Evolutionary conservation across 2,888 invertebrate genomes (phyloP), one percentile per base, ranked within the genome.

Genomic region (Cremastobaeus sp.): DNA sequence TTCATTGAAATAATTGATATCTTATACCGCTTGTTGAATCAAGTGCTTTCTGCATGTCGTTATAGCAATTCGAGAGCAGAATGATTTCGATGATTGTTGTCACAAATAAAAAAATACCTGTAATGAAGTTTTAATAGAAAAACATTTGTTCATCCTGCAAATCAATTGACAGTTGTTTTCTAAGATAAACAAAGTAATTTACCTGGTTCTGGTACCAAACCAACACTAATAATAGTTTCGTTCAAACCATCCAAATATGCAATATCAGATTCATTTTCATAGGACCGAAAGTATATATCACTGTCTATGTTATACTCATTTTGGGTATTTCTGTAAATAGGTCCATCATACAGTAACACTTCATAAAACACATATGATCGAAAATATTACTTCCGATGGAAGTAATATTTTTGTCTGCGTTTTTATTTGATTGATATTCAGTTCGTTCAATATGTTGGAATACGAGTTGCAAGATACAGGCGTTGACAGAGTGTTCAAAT

Each of bases 201-300:
- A 68, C 94, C 95, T 28, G 92, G 88, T 87, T 95, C 97, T 0
- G 98, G 98, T 84, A 97, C 93, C 69, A 99, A 89, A 1, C 96
- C 97, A 57, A 98, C 97, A 86, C 96, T 94, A 43, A 98, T 91
- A 82, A 99, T 98, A 0, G 97, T 94, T 88, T 98, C 97, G 78
- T 93, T 95, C 0, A 99, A 90, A 0, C 97, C 97, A 90, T 99
- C 98, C 89, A 95, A 99, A 88, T 96, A 99, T 0, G 98, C 97
- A 18, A 99, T 93, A 90, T 99, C 99, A 73, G 94, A 92, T 48
- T 92, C 95, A 88, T 96, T 94, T 88, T 98, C 97, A 89, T 97
- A 99, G 18, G 97, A 95, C 99, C 99, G 99, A 30, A 98, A 92
- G 89, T 97, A 99, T 79, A 99, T 95, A 89, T 98, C 97, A 81